Percentiles rank a stretch among this genome's conserved stretches.
These are phyloP conservation scores for Deilephila elpenor DNA, from an alignment of 2,888 invertebrate species.

Conservation along the genomic window DNA sequence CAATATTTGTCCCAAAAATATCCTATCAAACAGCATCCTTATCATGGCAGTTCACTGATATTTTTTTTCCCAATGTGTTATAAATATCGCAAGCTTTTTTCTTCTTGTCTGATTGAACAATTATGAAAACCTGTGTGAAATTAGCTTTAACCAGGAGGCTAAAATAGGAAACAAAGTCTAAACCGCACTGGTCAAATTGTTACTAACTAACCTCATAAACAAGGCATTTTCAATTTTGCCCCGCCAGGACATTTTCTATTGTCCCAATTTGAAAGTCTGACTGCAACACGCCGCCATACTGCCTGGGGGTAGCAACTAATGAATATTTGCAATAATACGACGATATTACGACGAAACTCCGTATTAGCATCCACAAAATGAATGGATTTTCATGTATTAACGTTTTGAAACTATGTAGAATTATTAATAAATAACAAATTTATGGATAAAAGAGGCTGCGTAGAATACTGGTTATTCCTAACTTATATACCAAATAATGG, in stretches of 20 bases:
- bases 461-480: too few relatives aligned
- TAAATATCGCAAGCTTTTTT: too few relatives aligned
- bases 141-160: not conserved
- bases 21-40: too few relatives aligned
- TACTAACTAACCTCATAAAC: constrained; percentile 8
- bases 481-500: too few relatives aligned
- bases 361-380: constrained; percentile 24
- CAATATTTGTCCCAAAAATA: too few relatives aligned
- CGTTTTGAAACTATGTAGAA: not conserved
- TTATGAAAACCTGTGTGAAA: not conserved
- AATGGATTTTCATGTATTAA: constrained; percentile 3
- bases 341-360: constrained; percentile 11
- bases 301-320: constrained; percentile 41
- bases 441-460: too few relatives aligned
- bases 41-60: too few relatives aligned
- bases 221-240: constrained; percentile 12
- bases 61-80: too few relatives aligned
- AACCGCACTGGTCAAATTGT: not conserved
- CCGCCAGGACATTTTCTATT: not conserved
- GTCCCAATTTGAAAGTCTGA: constrained; percentile 24
- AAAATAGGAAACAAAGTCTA: not conserved
- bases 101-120: not conserved
- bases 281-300: constrained; percentile 33
- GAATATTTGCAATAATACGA: constrained; percentile 38
- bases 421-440: too few relatives aligned